Conservation (phyloP, 1,140 invertebrate genomes). For the Platorchestia sp. region DNA sequence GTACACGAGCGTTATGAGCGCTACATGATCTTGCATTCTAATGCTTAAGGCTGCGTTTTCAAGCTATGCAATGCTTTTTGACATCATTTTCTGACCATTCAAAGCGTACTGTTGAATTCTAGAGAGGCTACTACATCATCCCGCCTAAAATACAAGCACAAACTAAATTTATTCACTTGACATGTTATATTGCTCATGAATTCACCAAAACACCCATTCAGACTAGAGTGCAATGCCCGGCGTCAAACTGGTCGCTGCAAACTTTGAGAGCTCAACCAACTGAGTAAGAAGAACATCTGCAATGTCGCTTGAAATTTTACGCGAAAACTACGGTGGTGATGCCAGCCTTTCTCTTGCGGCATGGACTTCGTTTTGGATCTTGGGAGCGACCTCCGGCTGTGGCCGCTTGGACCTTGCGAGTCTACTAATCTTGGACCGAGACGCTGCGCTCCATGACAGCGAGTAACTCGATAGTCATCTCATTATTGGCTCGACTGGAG, state of each 20-base stretch:
- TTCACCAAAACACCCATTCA: not conserved
- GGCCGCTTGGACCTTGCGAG: not conserved
- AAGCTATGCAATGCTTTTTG: not conserved
- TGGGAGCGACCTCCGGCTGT: not conserved
- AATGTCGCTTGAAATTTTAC: not conserved
- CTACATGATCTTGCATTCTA: not conserved
- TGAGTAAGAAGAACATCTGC: not conserved
- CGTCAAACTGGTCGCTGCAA: not conserved
- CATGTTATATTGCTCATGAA: not conserved
- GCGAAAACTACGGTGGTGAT: not conserved
- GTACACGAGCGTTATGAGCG: not conserved
- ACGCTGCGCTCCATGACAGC: slow-evolving; percentile 45
- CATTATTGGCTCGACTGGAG: slow-evolving; percentile 28
- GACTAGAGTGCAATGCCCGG: not conserved
- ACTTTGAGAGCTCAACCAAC: not conserved
- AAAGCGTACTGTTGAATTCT: not conserved
- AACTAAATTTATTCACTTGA: not conserved
- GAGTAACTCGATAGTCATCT: slow-evolving; percentile 49
- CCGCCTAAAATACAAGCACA: not conserved
- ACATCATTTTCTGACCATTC: not conserved
- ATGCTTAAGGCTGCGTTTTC: not conserved
- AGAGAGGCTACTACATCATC: not conserved
- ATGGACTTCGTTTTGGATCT: not conserved
- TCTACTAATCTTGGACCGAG: slow-evolving; percentile 4
- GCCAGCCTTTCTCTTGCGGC: not conserved